These are phyloP conservation scores for Drosophila neotestacea DNA, from an alignment of 2,888 invertebrate genomes.

Conservation along the genomic window DNA sequence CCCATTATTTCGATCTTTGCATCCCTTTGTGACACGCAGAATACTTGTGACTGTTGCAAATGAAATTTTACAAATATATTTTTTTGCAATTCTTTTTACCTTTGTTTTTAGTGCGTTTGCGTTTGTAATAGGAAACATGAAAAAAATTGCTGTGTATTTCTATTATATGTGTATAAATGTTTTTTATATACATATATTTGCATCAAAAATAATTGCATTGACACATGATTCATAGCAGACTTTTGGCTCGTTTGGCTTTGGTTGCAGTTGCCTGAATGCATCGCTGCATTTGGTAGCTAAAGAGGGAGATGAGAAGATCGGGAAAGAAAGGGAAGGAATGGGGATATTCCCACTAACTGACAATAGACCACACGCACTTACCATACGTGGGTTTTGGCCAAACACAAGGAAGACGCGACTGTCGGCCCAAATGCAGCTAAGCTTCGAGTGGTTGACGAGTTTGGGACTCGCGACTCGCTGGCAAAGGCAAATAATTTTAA, in stretches of 20 bases:
- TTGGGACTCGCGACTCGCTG: slow-evolving; percentile 41
- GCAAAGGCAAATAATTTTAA: slow-evolving; percentile 76
- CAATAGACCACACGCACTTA: slow-evolving; percentile 72
- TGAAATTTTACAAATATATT: slow-evolving; percentile 25
- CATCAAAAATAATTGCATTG: slow-evolving; percentile 67
- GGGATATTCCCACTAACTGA: slow-evolving; percentile 65
- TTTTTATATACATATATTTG: slow-evolving; percentile 34
- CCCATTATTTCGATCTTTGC: slow-evolving; percentile 4
- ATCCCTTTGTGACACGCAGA: slow-evolving; percentile 27
- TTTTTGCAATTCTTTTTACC: slow-evolving; percentile 20
- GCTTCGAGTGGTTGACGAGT: slow-evolving; percentile 51
- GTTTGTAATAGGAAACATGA: slow-evolving; percentile 56
- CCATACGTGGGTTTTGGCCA: slow-evolving; percentile 21
- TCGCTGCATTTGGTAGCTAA: slow-evolving; percentile 60
- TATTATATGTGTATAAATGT: slow-evolving; percentile 9
- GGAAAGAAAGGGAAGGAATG: too few relatives aligned
- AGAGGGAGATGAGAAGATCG: neutral
- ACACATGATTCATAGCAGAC: slow-evolving; percentile 39
- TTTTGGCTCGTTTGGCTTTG: slow-evolving; percentile 59
- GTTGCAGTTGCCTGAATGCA: slow-evolving; percentile 59
- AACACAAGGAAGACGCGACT: slow-evolving; percentile 34
- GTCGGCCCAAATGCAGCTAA: slow-evolving; percentile 59
- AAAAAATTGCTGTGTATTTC: slow-evolving; percentile 62
- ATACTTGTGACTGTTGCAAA: slow-evolving; percentile 12
- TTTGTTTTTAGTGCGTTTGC: slow-evolving; percentile 32